These are phyloP conservation scores for Cryptosula pallasiana DNA, from an alignment of 2,888 invertebrate species.

Conservation along the genomic window DNA sequence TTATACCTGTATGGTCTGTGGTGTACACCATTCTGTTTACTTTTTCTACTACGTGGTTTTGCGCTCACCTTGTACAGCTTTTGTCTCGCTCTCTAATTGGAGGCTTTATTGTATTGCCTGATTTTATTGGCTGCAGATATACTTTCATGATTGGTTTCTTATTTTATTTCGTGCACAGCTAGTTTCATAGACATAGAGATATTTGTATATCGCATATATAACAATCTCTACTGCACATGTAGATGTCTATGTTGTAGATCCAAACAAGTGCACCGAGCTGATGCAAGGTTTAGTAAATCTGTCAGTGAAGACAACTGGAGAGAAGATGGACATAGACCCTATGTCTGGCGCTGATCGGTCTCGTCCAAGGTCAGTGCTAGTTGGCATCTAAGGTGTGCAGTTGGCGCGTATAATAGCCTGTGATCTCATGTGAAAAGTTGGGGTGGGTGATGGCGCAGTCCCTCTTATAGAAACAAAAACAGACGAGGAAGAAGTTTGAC, in stretches of 20 bases:
- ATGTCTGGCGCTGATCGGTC: slow-evolving; percentile 36
- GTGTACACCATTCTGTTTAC: too few species aligned
- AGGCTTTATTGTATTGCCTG: too few species aligned
- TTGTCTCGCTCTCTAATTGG: too few species aligned
- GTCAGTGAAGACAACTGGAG: slow-evolving; percentile 35
- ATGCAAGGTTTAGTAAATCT: slow-evolving; percentile 41
- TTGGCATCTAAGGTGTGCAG: too few species aligned
- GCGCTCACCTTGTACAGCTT: too few species aligned
- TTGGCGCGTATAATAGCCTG: background rate
- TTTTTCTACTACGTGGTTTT: too few species aligned
- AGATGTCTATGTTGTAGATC: background rate
- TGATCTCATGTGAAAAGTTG: background rate
- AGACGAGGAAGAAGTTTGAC: background rate
- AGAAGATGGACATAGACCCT: slow-evolving; percentile 38
- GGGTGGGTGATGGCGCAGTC: background rate
- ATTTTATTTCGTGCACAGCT: background rate
- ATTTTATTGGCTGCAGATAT: too few species aligned
- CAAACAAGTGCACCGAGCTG: slow-evolving; percentile 27
- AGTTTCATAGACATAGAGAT: background rate
- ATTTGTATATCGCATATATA: background rate
- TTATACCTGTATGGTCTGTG: too few species aligned
- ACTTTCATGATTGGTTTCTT: too few species aligned
- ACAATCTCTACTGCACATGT: too few species aligned
- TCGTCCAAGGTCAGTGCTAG: background rate
- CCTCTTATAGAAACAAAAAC: background rate